Evolutionary conservation across 2,888 invertebrate species (phyloP).

Genomic region (Plemyria rubiginata): DNA sequence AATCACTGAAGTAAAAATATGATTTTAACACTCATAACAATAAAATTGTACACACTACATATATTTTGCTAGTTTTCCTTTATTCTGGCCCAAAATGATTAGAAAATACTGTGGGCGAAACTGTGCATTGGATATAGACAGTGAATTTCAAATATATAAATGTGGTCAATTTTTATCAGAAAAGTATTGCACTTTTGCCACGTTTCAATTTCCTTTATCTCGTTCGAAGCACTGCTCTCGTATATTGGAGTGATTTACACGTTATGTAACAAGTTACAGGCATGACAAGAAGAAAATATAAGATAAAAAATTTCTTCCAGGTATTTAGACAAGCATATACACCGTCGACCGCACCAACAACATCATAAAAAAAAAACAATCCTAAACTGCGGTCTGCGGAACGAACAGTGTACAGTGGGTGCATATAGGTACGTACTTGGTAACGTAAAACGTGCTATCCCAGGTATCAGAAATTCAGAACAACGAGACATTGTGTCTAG

Average conservation of each 20-base stretch:
- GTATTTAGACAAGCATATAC: too few species aligned
- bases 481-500: neutral
- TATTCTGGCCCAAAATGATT: neutral
- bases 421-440: too few species aligned
- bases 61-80: neutral
- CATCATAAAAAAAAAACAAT: too few species aligned
- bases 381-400: too few species aligned
- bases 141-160: conserved; percentile 1
- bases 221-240: neutral
- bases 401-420: too few species aligned
- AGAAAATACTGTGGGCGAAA: neutral
- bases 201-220: conserved; percentile 17
- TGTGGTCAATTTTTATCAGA: conserved; percentile 1
- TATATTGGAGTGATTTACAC: neutral
- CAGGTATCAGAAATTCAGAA: neutral
- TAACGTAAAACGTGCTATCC: neutral
- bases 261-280: neutral
- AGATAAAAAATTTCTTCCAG: too few species aligned
- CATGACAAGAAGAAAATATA: too few species aligned
- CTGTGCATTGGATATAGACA: conserved; percentile 5
- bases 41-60: neutral
- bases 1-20: too few species aligned
- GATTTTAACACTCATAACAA: neutral
- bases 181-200: conserved; percentile 14
- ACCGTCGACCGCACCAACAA: too few species aligned